phyloP scores from a whole-genome alignment of 1,140 invertebrate species.

The Philotrypesis tridentata region DNA sequence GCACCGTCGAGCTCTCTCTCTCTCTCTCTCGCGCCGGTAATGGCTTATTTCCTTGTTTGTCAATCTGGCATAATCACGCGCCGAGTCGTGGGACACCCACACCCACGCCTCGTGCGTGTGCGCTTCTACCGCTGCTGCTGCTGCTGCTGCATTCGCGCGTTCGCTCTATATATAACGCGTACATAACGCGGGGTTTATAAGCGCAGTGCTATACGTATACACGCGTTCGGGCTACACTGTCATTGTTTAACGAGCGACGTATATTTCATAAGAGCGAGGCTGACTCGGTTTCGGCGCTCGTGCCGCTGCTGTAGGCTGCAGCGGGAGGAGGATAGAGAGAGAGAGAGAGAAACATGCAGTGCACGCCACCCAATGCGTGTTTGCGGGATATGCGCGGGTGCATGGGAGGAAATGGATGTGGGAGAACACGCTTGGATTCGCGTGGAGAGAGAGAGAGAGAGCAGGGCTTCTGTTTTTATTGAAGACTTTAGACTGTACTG shows the following conservation, averaged over 20 bases:
- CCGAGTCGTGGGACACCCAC: conserved; percentile 45
- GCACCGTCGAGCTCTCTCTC: too few species aligned
- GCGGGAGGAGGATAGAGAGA: too few species aligned
- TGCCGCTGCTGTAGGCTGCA: too few species aligned
- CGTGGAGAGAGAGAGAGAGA: too few species aligned
- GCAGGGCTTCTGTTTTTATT: too few species aligned
- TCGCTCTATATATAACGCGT: not conserved
- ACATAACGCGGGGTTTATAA: too few species aligned
- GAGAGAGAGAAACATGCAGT: not conserved
- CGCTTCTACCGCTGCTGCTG: not conserved
- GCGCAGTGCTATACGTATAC: too few species aligned
- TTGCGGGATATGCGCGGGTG: too few species aligned
- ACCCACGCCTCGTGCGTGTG: too few species aligned
- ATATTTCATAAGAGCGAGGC: conserved; percentile 51
- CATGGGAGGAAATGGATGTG: not conserved
- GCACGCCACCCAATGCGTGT: not conserved
- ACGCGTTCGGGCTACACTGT: conserved; percentile 34
- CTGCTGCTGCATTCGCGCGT: conserved; percentile 3
- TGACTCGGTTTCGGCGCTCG: conserved; percentile 16
- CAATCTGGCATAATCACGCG: conserved; percentile 50
- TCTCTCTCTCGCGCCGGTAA: conserved; percentile 49
- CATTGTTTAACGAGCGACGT: conserved; percentile 54
- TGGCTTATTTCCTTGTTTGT: conserved; percentile 59
- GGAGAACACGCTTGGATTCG: too few species aligned
- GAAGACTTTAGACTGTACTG: too few species aligned